Base-by-base conservation (phyloP, 2,888 invertebrate species). In the Eupithecia centaureata region DNA sequence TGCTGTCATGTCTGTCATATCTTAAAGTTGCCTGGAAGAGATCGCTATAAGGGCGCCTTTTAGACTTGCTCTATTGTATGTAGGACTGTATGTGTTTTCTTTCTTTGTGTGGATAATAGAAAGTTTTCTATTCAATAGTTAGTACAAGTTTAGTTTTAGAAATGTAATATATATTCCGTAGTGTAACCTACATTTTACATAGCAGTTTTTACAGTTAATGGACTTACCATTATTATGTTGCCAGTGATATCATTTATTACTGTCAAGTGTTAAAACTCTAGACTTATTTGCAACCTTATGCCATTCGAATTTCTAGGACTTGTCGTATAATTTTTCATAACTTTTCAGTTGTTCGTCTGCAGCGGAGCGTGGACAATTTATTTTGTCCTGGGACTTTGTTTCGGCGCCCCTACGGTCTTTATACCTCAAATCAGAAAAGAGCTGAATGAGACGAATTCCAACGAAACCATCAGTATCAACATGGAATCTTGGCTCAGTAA, bases 401-500 rank as follows among this genome's bases (percentile, higher is more conserved):
- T 83, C 38, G 82, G 83, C 5, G 81, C 84, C 0, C 84, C 85
- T 0, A 85, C 86, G n/a, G 85, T 86, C 5, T 77, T 81, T 30
- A 81, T 85, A 58, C 83, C 85, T 54, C 85, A 85, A 62, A 73
- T 85, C 64, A 77, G 79, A 58, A 83, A 77, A 74, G 80, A 85
- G 69, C 70, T 79, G 56, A 83, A 76, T 73, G 80, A 84, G 68
- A 70, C 70, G 22, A 85, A 84, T 67, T 72, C 76, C 1, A 82
- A 78, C 0, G 77, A 76, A 2, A 73, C 75, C 0, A 70, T 84
- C 42, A 78, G 80, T 58, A 79, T 79, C 5, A 77, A 83, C 8
- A 84, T 85, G 82, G 82, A 79, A 35, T 87, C 86, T 25, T 87
- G 86, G 86, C 66, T 86, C 64, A 79, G 86, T 87, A 79, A 83